These are phyloP conservation scores for Acrobasis suavella DNA, from an alignment of 2,888 invertebrate species.

Conservation along the genomic window DNA sequence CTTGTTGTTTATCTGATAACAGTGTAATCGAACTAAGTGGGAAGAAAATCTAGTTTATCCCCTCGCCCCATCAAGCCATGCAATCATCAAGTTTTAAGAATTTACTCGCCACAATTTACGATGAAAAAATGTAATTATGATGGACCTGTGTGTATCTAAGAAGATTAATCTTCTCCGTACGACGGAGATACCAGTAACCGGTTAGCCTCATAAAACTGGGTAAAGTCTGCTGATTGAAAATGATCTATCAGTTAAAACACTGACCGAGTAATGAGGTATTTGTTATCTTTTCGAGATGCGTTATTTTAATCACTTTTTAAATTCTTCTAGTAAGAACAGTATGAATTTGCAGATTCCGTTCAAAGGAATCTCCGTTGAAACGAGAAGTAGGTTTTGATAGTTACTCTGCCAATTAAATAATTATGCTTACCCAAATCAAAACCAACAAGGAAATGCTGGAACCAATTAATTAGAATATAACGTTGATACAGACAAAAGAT, in stretches of 20 bases:
- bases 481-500: too few species aligned
- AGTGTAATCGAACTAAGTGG: constrained; percentile 3
- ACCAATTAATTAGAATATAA: too few species aligned
- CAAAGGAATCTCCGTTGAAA: too few species aligned
- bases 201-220: constrained; percentile 18
- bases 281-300: background rate
- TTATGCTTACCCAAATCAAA: too few species aligned
- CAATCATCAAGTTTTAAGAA: constrained; percentile 19
- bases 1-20: constrained; percentile 11
- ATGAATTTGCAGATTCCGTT: too few species aligned
- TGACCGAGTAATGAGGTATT: background rate
- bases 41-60: constrained; percentile 16
- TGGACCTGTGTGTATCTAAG: constrained; percentile 23
- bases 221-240: constrained; percentile 21
- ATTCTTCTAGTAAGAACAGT: too few species aligned
- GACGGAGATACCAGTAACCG: constrained; percentile 19
- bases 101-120: constrained; percentile 22
- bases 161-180: constrained; percentile 21
- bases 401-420: too few species aligned
- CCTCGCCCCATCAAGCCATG: constrained; percentile 8
- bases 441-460: too few species aligned
- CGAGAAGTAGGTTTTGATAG: too few species aligned
- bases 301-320: too few species aligned
- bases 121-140: constrained; percentile 23
- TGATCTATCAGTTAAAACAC: constrained; percentile 13